Evolutionary conservation across 2,113 vertebrate genomes (phyloP).

Genomic region (Cathartes aura): DNA sequence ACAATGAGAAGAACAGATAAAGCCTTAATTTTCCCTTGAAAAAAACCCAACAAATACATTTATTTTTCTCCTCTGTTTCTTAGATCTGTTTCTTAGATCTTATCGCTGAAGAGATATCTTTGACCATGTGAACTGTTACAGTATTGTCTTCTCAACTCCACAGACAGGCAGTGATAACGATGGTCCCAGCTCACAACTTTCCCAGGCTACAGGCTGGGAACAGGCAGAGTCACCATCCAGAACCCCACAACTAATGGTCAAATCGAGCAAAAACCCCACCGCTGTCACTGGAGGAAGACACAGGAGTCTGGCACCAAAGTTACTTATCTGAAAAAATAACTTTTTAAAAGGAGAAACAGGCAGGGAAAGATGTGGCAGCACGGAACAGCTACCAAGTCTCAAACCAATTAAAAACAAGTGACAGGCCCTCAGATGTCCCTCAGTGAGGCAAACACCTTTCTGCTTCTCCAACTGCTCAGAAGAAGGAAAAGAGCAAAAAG

Average conservation of each 20-base stretch:
- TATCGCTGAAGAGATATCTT: slow-evolving; percentile 3
- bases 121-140: background rate
- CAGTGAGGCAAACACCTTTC: background rate
- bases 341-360: background rate
- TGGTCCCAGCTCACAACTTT: background rate
- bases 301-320: background rate
- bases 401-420: background rate
- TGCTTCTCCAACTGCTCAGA: background rate
- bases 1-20: background rate
- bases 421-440: background rate
- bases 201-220: background rate
- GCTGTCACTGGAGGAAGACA: background rate
- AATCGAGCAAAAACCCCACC: rapidly evolving
- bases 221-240: background rate
- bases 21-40: background rate
- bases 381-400: background rate
- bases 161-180: background rate
- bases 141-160: background rate
- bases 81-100: slow-evolving; percentile 8
- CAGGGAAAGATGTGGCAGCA: background rate
- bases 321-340: background rate
- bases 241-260: background rate
- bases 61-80: background rate
- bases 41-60: background rate
- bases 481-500: background rate